Evolutionary conservation across 2,797 vertebrate genomes (phyloP).

Genomic region (Sebastes flavidus): DNA sequence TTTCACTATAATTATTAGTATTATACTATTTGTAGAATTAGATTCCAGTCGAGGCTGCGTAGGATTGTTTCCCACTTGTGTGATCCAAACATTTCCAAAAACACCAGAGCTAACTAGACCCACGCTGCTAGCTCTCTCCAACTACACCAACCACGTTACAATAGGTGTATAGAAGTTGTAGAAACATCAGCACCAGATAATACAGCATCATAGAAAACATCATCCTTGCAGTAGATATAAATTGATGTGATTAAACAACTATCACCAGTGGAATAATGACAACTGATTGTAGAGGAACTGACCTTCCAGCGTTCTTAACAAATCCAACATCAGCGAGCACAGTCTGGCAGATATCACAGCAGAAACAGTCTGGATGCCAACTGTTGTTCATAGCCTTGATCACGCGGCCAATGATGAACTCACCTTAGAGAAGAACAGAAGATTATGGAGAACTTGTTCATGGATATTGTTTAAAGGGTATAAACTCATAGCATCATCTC

Average conservation of each 20-base stretch:
- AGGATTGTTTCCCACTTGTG: too few relatives aligned
- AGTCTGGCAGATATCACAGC: conserved; percentile 93
- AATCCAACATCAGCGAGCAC: conserved; percentile 97
- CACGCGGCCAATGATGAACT: conserved; percentile 98
- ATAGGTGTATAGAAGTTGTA: background rate
- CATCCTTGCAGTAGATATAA: background rate
- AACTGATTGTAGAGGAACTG: conserved; percentile 29
- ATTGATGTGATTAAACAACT: background rate
- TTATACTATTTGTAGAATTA: background rate
- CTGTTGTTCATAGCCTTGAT: conserved; percentile 99
- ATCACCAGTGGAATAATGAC: background rate
- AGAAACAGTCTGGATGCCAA: conserved; percentile 98
- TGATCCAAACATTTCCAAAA: too few relatives aligned
- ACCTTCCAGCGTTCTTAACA: conserved; percentile 99
- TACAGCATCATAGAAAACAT: background rate
- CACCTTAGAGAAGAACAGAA: conserved; percentile 79
- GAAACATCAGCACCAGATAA: background rate
- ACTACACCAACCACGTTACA: too few relatives aligned
- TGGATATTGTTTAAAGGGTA: background rate
- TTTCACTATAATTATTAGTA: background rate
- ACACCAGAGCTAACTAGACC: too few relatives aligned
- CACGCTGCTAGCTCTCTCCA: too few relatives aligned
- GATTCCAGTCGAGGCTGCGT: too few relatives aligned
- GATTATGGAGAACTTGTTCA: background rate
- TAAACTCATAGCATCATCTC: background rate